These are phyloP conservation scores for Radopholus similis DNA, from an alignment of 1,140 invertebrate species.

Conservation along the genomic window DNA sequence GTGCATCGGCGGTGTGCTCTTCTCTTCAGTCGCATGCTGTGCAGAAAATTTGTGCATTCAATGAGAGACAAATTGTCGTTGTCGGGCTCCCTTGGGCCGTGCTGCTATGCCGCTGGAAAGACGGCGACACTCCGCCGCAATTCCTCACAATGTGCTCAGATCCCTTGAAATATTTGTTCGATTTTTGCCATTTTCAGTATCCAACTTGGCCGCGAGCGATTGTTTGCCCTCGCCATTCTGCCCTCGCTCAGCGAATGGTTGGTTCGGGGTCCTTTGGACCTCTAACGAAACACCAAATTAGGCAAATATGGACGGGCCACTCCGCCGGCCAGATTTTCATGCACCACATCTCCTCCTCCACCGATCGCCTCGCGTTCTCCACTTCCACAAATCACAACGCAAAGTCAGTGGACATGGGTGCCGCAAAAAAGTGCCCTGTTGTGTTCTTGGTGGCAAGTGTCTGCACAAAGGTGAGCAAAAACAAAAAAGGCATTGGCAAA, in stretches of 20 bases:
- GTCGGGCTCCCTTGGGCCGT: slow-evolving; percentile 21
- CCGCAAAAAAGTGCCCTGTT: slow-evolving; percentile 13
- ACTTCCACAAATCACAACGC: slow-evolving; percentile 31
- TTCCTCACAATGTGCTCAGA: background rate
- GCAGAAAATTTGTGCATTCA: slow-evolving; percentile 7
- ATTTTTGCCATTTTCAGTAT: background rate
- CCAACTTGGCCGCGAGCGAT: background rate
- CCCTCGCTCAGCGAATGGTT: background rate
- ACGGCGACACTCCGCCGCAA: slow-evolving; percentile 9
- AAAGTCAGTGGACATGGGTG: background rate
- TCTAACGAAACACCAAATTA: too few species aligned
- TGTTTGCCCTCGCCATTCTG: background rate
- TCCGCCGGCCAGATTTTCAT: slow-evolving; percentile 33
- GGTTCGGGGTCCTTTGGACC: too few species aligned
- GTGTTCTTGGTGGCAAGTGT: background rate
- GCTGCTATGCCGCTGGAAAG: slow-evolving; percentile 15
- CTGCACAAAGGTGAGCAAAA: slow-evolving; percentile 3
- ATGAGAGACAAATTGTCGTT: slow-evolving; percentile 10
- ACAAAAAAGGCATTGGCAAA: slow-evolving; percentile 12
- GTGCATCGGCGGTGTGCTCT: too few species aligned
- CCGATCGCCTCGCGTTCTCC: slow-evolving; percentile 28
- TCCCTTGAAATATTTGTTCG: background rate
- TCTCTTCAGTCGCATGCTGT: too few species aligned
- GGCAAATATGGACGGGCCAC: slow-evolving; percentile 46
- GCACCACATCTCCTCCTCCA: slow-evolving; percentile 29